Evolutionary conservation across 2,797 vertebrate genomes (phyloP).

Genomic region (Neopelma chrysocephalum): DNA sequence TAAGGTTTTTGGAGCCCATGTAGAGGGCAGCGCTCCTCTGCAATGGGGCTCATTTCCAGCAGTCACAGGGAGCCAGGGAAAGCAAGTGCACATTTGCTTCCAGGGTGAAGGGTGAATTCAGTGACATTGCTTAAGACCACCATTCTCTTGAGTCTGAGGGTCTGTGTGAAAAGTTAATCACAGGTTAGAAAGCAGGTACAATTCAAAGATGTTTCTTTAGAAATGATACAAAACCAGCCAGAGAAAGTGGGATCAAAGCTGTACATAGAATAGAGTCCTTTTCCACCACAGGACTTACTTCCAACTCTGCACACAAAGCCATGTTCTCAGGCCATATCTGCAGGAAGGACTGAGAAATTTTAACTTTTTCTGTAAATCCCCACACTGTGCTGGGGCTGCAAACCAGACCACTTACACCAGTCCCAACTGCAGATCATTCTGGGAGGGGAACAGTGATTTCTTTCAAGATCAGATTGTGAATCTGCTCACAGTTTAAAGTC

Average conservation of each 20-base stretch:
- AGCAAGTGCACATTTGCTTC: accelerated
- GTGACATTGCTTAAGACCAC: background rate
- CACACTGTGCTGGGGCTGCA: background rate
- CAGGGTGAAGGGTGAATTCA: background rate
- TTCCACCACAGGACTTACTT: background rate
- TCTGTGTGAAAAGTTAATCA: background rate
- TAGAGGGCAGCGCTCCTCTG: background rate
- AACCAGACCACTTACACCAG: background rate
- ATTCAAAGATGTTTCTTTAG: background rate
- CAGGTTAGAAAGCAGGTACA: background rate
- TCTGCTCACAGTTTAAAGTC: background rate
- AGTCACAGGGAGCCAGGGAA: background rate
- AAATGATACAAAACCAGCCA: background rate
- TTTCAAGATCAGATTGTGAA: background rate
- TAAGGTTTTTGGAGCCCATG: accelerated
- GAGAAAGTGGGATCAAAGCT: background rate
- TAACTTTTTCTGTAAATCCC: background rate
- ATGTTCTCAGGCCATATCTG: background rate
- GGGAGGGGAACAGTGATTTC: background rate
- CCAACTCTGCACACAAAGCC: background rate
- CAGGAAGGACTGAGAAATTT: background rate
- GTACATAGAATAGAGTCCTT: background rate
- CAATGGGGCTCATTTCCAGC: background rate
- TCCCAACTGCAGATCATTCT: background rate
- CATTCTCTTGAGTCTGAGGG: background rate